These are phyloP conservation scores for Drosophila ezoana DNA, from an alignment of 2,888 invertebrate genomes.

Conservation along the genomic window DNA sequence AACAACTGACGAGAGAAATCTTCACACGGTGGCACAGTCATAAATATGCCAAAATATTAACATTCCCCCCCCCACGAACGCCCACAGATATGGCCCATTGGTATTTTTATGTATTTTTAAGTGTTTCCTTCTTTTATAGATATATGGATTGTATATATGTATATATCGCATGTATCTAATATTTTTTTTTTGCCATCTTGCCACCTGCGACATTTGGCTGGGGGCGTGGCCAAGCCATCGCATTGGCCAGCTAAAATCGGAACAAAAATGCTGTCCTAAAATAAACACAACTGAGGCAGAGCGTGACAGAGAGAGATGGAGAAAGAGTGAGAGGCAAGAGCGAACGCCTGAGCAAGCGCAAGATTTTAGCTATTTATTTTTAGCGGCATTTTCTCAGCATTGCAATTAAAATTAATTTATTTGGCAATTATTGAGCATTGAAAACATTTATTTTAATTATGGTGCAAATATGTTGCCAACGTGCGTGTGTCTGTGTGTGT, in stretches of 20 bases:
- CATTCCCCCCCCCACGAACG: background rate
- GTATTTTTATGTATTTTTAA: constrained; percentile 78
- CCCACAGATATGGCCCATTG: constrained; percentile 43
- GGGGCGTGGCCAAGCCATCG: constrained; percentile 63
- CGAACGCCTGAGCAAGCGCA: constrained; percentile 11
- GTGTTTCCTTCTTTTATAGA: constrained; percentile 52
- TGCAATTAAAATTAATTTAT: constrained; percentile 79
- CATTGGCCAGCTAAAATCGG: constrained; percentile 55
- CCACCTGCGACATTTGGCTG: constrained; percentile 63
- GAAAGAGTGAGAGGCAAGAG: background rate
- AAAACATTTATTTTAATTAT: constrained; percentile 78
- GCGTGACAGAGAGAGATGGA: background rate
- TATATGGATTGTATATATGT: background rate
- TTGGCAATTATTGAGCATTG: constrained; percentile 77
- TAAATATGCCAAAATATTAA: constrained; percentile 48
- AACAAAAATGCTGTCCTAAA: constrained; percentile 34
- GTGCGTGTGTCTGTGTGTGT: background rate
- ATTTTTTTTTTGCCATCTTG: constrained; percentile 29
- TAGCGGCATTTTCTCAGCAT: constrained; percentile 45
- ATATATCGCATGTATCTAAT: background rate
- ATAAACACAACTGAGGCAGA: constrained; percentile 25
- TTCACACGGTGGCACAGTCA: constrained; percentile 36
- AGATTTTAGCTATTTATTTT: constrained; percentile 54
- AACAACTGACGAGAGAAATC: constrained; percentile 40
- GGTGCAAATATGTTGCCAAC: constrained; percentile 37